A percentile compares a stretch with the other conserved stretches of the same genome.
These are phyloP conservation scores for Orthochromis indermauri DNA, from an alignment of 2,113 vertebrate species.

Conservation along the genomic window DNA sequence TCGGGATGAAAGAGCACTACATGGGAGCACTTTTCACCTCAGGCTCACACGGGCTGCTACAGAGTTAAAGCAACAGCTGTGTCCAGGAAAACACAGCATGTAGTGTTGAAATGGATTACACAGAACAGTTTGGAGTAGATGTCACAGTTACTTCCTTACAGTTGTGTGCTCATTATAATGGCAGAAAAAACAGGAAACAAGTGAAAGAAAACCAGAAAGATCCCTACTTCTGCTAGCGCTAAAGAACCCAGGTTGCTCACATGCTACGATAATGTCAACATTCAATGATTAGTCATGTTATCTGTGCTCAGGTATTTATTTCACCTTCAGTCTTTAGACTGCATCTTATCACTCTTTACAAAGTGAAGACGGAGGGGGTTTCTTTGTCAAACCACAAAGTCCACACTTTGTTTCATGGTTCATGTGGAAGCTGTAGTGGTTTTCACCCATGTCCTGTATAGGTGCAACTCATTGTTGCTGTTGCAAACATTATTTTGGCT, in stretches of 20 bases:
- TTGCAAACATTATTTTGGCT: not conserved
- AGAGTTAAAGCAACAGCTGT: not conserved
- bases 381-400: not conserved
- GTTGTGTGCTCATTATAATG: not conserved
- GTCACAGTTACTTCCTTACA: not conserved
- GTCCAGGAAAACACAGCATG: not conserved
- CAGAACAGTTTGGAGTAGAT: accelerated
- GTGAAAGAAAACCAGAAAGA: not conserved
- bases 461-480: not conserved
- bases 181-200: not conserved
- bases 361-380: not conserved
- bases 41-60: not conserved
- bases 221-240: not conserved
- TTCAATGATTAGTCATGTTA: not conserved
- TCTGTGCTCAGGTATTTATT: not conserved
- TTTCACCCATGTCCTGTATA: not conserved
- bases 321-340: not conserved
- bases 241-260: not conserved
- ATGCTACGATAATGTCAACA: not conserved
- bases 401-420: not conserved
- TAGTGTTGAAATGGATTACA: not conserved
- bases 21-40: not conserved
- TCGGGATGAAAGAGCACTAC: not conserved
- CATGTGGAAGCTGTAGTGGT: not conserved
- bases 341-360: not conserved